phyloP scores from a whole-genome alignment of 37 sponge, comb jelly and placozoan species.

The Beroe ovata region DNA sequence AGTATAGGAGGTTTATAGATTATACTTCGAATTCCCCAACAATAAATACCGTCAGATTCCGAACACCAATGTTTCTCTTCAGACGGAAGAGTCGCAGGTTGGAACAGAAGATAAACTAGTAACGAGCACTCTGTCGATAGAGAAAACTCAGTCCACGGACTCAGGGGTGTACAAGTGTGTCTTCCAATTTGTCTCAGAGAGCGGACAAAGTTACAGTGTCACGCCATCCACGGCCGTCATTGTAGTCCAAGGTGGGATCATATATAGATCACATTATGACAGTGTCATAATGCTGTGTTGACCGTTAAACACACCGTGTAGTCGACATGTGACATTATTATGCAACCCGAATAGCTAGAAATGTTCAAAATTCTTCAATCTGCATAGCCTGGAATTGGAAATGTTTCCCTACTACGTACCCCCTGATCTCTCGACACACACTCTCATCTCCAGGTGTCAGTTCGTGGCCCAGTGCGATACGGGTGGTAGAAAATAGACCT shows the following conservation, averaged over 20 bases:
- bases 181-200: background rate
- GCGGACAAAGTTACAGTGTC: background rate
- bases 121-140: background rate
- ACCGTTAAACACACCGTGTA: no score
- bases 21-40: background rate
- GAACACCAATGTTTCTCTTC: background rate
- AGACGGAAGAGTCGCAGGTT: background rate
- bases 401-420: no score
- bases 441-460: no score
- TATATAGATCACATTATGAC: no score
- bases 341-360: no score
- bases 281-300: no score
- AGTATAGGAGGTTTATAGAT: no score
- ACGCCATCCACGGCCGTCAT: background rate
- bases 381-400: no score
- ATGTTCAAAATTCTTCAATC: no score
- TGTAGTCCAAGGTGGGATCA: constrained; percentile 62
- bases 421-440: background rate
- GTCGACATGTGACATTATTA: no score
- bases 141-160: background rate
- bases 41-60: background rate
- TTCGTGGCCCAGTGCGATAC: constrained; percentile 31
- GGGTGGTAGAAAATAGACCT: background rate
- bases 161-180: constrained; percentile 55
- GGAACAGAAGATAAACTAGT: constrained; percentile 10